Base-by-base conservation (phyloP, 2,113 vertebrate species). In the Rattus rattus region DNA sequence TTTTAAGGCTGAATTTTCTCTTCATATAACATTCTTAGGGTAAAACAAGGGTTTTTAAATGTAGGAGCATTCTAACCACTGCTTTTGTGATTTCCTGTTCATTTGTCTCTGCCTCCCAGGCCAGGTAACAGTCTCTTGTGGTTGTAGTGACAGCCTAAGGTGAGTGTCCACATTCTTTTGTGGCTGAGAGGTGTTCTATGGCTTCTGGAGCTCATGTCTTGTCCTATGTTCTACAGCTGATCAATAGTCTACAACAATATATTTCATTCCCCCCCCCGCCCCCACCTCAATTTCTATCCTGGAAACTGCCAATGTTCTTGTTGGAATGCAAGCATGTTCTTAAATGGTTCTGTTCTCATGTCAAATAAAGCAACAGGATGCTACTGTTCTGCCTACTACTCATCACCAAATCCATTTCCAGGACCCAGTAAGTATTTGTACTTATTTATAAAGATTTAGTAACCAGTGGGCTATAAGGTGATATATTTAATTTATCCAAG, bases 351-450 rank as follows among this genome's bases (percentile, higher is more conserved):
- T 33, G 24, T 4, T 94, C 88, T 94, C 70, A 96, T 61, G 85
- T 95, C 52, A 91, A 33, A 70, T 92, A 81, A 97, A 97, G 75
- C 79, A 95, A 92, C 52, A 79, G 56, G 16, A 76, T 77, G 75
- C n/a, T 94, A 92, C 81, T 94, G 89, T 92, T 97, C 80, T 96
- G 86, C 94, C 93, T 96, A 96, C 94, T 97, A 96, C 95, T 95
- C 84, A 96, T 94, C 77, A 97, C 87, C 80, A 94, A 97, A 96
- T 96, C 63, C 85, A 97, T 94, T 96, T 92, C 90, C 80, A 69
- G 36, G 69, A 88, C 79, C 65, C 73, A 94, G 90, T 93, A 97
- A 96, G 93, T 96, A 93, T 94, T 95, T 97, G 86, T 90, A 85
- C 73, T 95, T 96, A n/a, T 54, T 95, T 96, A n/a, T n/a, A n/a